Evolutionary conservation across 2,113 vertebrate genomes (phyloP).

Genomic region (Oxygymnocypris stewartii): DNA sequence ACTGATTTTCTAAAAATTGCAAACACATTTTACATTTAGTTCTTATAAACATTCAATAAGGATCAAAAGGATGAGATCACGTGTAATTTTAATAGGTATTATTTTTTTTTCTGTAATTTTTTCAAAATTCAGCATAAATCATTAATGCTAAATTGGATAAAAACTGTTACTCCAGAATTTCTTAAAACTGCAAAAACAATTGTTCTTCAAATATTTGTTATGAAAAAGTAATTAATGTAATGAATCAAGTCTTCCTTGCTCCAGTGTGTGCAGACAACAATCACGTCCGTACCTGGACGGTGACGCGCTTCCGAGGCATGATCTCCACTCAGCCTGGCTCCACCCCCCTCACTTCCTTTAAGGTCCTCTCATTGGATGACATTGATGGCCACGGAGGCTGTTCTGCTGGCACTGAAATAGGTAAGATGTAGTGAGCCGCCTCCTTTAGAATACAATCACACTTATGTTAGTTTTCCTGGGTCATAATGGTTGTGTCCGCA

Average conservation of each 20-base stretch:
- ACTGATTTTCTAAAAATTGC: neutral
- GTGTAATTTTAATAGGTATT: no score
- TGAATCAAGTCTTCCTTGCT: neutral
- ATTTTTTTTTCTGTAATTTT: no score
- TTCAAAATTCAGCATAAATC: no score
- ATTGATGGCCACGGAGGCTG: constrained; percentile 81
- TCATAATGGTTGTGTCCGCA: constrained; percentile 52
- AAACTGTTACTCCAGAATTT: no score
- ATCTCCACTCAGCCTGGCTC: constrained; percentile 93
- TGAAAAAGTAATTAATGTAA: no score
- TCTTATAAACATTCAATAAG: no score
- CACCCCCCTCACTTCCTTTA: constrained; percentile 89
- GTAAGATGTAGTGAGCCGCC: constrained; percentile 56
- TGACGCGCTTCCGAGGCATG: constrained; percentile 91
- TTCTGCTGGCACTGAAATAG: constrained; percentile 84
- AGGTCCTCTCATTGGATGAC: constrained; percentile 86
- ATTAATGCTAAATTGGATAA: no score
- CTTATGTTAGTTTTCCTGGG: neutral
- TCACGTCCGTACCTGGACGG: constrained; percentile 90
- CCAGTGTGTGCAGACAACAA: constrained; percentile 92
- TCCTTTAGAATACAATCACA: neutral
- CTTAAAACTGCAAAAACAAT: no score
- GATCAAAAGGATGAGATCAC: no score
- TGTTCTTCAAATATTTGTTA: neutral
- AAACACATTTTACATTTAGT: no score